These are phyloP conservation scores for Hirtodrosophila alboralis DNA, from an alignment of 2,888 invertebrate genomes.

Conservation along the genomic window DNA sequence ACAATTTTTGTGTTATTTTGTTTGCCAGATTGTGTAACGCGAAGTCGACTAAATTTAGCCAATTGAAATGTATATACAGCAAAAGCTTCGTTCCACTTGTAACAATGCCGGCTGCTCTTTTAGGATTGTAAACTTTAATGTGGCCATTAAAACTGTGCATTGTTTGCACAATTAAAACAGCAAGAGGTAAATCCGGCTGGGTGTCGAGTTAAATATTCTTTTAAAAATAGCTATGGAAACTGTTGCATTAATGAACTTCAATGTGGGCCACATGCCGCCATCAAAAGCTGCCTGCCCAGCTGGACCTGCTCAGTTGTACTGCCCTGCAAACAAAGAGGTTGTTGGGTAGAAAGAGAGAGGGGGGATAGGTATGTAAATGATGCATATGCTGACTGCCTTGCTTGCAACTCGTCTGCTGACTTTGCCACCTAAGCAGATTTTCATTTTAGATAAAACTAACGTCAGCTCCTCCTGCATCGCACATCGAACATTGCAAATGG, in stretches of 20 bases:
- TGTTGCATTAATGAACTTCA: slow-evolving; percentile 62
- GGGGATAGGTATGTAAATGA: background rate
- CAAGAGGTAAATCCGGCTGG: slow-evolving; percentile 21
- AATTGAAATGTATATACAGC: slow-evolving; percentile 48
- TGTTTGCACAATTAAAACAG: slow-evolving; percentile 64
- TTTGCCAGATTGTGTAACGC: slow-evolving; percentile 49
- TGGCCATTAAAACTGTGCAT: slow-evolving; percentile 56
- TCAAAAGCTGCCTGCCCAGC: slow-evolving; percentile 13
- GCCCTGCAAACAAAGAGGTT: background rate
- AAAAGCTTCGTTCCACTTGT: slow-evolving; percentile 58
- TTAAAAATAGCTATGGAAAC: slow-evolving; percentile 45
- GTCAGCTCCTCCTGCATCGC: slow-evolving; percentile 60
- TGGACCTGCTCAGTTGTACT: slow-evolving; percentile 28
- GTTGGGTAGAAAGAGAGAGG: background rate
- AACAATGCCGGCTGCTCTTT: slow-evolving; percentile 18
- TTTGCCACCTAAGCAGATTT: slow-evolving; percentile 73
- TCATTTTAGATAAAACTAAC: slow-evolving; percentile 72
- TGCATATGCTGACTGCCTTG: slow-evolving; percentile 29
- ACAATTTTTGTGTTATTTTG: slow-evolving; percentile 19
- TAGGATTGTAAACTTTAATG: slow-evolving; percentile 63
- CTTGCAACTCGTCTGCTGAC: slow-evolving; percentile 10
- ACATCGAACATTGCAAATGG: slow-evolving; percentile 58
- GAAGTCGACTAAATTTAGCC: slow-evolving; percentile 61
- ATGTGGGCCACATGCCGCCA: slow-evolving; percentile 53
- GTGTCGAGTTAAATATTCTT: slow-evolving; percentile 2